Evolutionary conservation across 1,140 invertebrate species (phyloP), one percentile per base, ranked within the genome.

Genomic region (Drosophila malerkotliana): DNA sequence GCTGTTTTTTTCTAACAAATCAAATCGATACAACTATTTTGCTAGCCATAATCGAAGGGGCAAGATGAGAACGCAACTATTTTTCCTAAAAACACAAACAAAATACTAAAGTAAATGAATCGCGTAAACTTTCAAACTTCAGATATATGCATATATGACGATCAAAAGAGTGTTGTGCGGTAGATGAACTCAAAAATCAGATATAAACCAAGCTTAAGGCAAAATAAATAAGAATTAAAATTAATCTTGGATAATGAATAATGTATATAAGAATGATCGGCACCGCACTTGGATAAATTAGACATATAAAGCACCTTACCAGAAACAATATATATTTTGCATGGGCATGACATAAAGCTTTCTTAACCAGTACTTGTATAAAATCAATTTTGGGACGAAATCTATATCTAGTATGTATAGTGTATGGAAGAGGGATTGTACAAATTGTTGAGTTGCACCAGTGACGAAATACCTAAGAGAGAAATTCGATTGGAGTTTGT

Each of bases 81-180:
- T 83, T 82, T 82, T 82, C 79, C 79, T 82, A 82, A 66, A 56
- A 49, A 77, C 15, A 51, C 52, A 52, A 41, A 49, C 9, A 10
- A 56, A 54, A 9, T 18, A 21, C 18, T 21, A 47, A 53, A 59
- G 41, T 66, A 64, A 47, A 48, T 44, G 66, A 39, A 68, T 57
- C 24, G 61, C 52, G 53, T 55, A 49, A 75, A 60, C 49, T 68
- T 77, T 77, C 32, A 60, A 62, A 52, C 55, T 69, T 81, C 49
- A 63, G 69, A 72, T 49, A 81, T 63, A 81, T 63, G 78, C 77
- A 77, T 68, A 64, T 61, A 77, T 67, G 80, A 83, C 80, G 79
- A 83, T 83, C 80, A 83, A 75, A 67, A 75, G 57, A 47, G 68
- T 81, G 68, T 77, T 81, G 79, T 81, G 78, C 61, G 62, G 45